Conservation (phyloP, 1,140 invertebrate genomes). For the Plutomurus gul region DNA sequence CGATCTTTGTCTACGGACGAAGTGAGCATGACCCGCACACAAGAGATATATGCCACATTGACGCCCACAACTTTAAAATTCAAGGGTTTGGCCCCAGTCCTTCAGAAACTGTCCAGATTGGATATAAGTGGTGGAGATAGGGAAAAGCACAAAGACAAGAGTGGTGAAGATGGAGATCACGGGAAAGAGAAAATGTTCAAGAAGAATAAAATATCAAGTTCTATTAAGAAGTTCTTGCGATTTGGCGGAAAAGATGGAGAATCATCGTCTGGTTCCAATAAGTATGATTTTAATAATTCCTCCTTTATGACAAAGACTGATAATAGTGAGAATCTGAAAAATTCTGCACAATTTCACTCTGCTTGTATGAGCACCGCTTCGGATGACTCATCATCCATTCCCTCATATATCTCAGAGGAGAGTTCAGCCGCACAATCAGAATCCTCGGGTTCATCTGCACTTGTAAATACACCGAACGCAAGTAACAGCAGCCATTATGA, state of each 20-base stretch:
- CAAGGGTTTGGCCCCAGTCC: constrained; percentile 47
- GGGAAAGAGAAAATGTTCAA: constrained; percentile 48
- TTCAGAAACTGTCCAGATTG: constrained; percentile 51
- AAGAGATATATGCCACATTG: constrained; percentile 53
- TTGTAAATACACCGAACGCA: constrained; percentile 10
- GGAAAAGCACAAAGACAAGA: constrained; percentile 31
- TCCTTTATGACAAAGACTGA: constrained; percentile 40
- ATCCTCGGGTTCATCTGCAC: constrained; percentile 4
- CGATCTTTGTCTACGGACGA: constrained; percentile 49
- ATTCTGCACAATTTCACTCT: constrained; percentile 19
- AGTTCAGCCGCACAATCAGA: constrained; percentile 12
- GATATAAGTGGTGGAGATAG: constrained; percentile 28
- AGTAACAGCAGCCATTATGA: constrained; percentile 27
- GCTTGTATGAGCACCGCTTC: constrained; percentile 7
- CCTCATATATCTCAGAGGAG: constrained; percentile 21
- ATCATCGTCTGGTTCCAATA: neutral
- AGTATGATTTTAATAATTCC: constrained; percentile 29
- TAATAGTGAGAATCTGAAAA: constrained; percentile 29
- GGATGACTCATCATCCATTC: constrained; percentile 12
- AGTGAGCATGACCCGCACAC: constrained; percentile 51
- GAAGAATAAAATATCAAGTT: constrained; percentile 50
- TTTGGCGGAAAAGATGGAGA: constrained; percentile 44
- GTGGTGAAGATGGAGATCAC: neutral
- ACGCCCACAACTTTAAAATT: constrained; percentile 50
- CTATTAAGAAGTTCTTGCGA: constrained; percentile 50